Conservation (phyloP, 2,113 vertebrate genomes). For the Ailurus styani region DNA sequence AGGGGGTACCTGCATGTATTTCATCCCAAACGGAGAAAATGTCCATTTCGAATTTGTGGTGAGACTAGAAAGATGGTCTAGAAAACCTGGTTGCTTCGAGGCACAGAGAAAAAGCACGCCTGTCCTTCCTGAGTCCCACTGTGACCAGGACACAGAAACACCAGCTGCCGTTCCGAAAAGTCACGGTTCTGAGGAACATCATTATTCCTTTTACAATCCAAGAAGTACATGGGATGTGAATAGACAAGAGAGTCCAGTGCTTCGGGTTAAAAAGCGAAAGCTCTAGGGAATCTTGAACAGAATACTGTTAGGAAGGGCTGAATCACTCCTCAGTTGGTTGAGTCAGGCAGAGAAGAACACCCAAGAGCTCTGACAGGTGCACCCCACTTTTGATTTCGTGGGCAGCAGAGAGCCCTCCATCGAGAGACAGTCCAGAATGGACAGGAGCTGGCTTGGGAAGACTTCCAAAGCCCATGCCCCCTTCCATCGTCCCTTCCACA, state of each 20-base stretch:
- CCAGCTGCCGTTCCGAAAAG: not conserved
- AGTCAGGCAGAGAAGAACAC: not conserved
- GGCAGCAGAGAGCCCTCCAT: not conserved
- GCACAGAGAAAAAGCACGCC: not conserved
- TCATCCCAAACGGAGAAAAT: not conserved
- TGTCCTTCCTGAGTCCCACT: not conserved
- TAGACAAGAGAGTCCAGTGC: not conserved
- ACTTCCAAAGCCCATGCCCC: not conserved
- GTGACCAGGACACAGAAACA: not conserved
- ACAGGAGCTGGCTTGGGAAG: not conserved
- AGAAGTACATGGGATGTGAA: not conserved
- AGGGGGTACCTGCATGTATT: not conserved
- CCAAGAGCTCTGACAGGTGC: not conserved
- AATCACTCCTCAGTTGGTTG: not conserved
- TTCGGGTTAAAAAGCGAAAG: not conserved
- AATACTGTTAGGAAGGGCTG: not conserved
- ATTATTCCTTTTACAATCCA: not conserved
- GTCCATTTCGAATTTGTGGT: not conserved
- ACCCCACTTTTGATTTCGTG: not conserved
- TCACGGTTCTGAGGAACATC: not conserved
- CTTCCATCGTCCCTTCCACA: not conserved
- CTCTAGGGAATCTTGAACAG: not conserved
- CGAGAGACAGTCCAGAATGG: not conserved
- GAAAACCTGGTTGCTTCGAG: not conserved
- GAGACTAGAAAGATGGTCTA: not conserved